Percentiles rank a stretch among this genome's conserved stretches.
These are phyloP conservation scores for Sarcophaga rosellei DNA, from an alignment of 2,888 invertebrate genomes.

Conservation along the genomic window DNA sequence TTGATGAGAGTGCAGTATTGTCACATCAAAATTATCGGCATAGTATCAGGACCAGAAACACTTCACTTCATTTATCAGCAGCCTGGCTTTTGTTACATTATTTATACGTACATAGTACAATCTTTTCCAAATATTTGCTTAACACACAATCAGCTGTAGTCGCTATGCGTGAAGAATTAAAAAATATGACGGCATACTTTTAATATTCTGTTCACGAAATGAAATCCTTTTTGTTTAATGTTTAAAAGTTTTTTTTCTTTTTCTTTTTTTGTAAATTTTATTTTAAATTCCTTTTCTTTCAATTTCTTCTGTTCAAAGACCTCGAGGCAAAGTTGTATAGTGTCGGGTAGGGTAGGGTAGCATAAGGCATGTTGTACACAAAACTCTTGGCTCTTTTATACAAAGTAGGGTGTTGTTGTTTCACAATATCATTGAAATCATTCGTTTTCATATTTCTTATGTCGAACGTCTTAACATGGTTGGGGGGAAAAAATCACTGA, in stretches of 20 bases:
- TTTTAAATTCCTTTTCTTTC: background rate
- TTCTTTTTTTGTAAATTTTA: background rate
- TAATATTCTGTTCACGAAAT: conserved; percentile 32
- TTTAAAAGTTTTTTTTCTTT: background rate
- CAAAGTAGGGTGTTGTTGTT: conserved; percentile 59
- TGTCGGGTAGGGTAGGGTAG: conserved; percentile 48
- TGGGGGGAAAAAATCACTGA: conserved; percentile 61
- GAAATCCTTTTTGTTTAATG: conserved; percentile 30
- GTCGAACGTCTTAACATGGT: conserved; percentile 39
- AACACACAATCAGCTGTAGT: background rate
- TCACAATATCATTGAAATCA: background rate
- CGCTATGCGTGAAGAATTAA: background rate
- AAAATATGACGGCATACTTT: conserved; percentile 24
- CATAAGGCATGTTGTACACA: conserved; percentile 6
- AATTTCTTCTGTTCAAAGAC: conserved; percentile 8
- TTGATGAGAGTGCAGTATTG: too few species aligned
- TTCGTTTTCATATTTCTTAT: conserved; percentile 16
- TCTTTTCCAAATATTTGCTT: too few species aligned
- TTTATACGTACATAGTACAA: too few species aligned
- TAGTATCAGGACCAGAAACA: too few species aligned
- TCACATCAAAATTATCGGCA: too few species aligned
- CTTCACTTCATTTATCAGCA: too few species aligned
- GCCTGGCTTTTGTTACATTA: too few species aligned
- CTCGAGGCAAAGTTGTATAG: conserved; percentile 42
- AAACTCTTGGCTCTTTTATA: conserved; percentile 20